These are phyloP conservation scores for Euthynnus affinis DNA, from an alignment of 2,797 vertebrate species.

Conservation along the genomic window DNA sequence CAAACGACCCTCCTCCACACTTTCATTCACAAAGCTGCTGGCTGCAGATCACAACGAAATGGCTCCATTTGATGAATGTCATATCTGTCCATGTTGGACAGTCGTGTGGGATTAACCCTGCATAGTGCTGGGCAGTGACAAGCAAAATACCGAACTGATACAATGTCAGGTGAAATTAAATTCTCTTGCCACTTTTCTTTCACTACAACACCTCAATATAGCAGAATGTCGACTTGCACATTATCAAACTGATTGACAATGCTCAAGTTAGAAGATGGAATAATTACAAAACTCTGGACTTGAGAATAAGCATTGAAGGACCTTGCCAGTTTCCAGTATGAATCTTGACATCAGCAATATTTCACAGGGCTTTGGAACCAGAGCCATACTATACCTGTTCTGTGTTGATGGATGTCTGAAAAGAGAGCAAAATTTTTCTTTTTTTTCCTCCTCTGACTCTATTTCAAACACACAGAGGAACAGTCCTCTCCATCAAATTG, in stretches of 20 bases:
- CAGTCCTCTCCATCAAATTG: conserved; percentile 76
- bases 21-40: conserved; percentile 64
- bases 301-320: conserved; percentile 39
- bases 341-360: conserved; percentile 60
- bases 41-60: conserved; percentile 50
- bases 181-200: conserved; percentile 26
- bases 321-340: conserved; percentile 38
- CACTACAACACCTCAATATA: conserved; percentile 26
- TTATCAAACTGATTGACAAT: conserved; percentile 27
- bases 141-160: conserved; percentile 10
- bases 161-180: conserved; percentile 26
- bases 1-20: conserved; percentile 38
- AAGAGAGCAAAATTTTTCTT: conserved; percentile 55
- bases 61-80: conserved; percentile 50
- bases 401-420: conserved; percentile 70
- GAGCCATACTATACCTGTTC: conserved; percentile 67
- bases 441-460: conserved; percentile 38
- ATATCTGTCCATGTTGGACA: conserved; percentile 30
- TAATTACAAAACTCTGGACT: conserved; percentile 49
- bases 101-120: conserved; percentile 42
- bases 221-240: conserved; percentile 22
- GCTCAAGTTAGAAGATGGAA: conserved; percentile 58
- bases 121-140: conserved; percentile 13
- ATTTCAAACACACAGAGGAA: conserved; percentile 73
- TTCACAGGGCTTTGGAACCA: conserved; percentile 60